Evolutionary conservation across 2,888 invertebrate species (phyloP).

Genomic region (Smittia sp.): DNA sequence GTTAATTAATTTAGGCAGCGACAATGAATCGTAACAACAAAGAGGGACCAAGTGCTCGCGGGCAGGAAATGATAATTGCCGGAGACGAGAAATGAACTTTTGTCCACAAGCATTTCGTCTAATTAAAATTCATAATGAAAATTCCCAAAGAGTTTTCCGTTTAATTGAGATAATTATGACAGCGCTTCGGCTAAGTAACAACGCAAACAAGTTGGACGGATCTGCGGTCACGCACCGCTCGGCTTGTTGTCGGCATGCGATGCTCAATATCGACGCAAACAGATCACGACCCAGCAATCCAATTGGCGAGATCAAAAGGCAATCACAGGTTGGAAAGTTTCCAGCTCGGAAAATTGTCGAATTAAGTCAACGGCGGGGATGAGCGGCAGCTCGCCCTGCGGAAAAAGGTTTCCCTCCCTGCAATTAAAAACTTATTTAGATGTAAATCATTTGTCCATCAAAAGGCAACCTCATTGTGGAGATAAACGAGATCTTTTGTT

Average conservation of each 20-base stretch:
- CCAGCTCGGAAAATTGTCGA: neutral
- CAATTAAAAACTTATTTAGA: conserved; percentile 26
- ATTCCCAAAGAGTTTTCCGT: neutral
- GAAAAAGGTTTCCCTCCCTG: neutral
- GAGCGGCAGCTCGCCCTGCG: neutral
- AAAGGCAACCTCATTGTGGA: neutral
- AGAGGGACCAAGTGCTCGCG: no score
- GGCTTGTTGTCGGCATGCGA: neutral
- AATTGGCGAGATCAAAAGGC: no score
- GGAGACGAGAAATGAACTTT: neutral
- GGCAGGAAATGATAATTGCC: neutral
- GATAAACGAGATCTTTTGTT: neutral
- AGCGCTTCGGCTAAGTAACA: neutral
- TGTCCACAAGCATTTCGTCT: neutral
- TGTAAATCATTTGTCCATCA: conserved; percentile 20
- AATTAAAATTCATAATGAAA: neutral
- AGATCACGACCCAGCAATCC: neutral
- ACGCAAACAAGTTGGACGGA: no score
- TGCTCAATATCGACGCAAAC: neutral
- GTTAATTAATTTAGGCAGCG: conserved; percentile 22
- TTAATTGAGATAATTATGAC: conserved; percentile 1
- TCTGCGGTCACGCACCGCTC: conserved; percentile 4
- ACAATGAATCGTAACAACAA: conserved; percentile 26
- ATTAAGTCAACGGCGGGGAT: neutral
- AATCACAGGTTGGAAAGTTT: neutral